Base-by-base conservation (phyloP, 2,888 invertebrate genomes). In the Drosophila robusta region DNA sequence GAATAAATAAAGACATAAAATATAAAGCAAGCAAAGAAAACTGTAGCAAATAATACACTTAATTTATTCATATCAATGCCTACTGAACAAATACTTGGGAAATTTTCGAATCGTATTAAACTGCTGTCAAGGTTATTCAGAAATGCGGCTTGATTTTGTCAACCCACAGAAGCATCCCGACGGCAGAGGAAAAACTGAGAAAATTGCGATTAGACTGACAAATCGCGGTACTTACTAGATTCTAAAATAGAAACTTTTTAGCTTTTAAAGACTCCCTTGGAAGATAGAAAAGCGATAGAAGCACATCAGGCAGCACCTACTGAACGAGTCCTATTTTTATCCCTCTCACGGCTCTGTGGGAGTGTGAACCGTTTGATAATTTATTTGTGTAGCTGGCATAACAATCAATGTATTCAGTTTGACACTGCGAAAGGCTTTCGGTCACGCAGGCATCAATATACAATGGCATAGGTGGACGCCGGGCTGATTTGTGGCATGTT, bases 51-150 rank as follows among this genome's bases (percentile, higher is more conserved):
- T 70, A 76, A 70, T 64, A 66, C 64, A 67, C 57, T 78, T 82
- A 70, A 72, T 83, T 78, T 87, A 87, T 82, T 67, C 83, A 71
- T 70, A 62, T 73, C 62, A 55, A 69, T 50, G 39, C 32, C 55
- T 16, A 11, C 32, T 57, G 65, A 36, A 46, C 54, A 65, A 62
- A 57, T 47, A 45, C 36, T 22, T 29, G 6, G 16, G 12, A 12
- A 29, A 12, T 32, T 32, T 47, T 29, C 11, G 11, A 34, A 12
- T 34, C 34, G 11, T 34, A 4, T 34, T 4, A 12, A 34, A 12
- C 6, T 34, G 11, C 12, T 12, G 34, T 34, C 26, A 8, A 29
- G 26, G 4, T 29, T 7, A 8, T 29, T 7, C 8, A 6, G 7
- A 6, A 8, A 29, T 7, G 6, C 5, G 2, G 22, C 22, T 22